Evolutionary conservation across 2,888 invertebrate species (phyloP).

Genomic region (Agonum fuliginosum): DNA sequence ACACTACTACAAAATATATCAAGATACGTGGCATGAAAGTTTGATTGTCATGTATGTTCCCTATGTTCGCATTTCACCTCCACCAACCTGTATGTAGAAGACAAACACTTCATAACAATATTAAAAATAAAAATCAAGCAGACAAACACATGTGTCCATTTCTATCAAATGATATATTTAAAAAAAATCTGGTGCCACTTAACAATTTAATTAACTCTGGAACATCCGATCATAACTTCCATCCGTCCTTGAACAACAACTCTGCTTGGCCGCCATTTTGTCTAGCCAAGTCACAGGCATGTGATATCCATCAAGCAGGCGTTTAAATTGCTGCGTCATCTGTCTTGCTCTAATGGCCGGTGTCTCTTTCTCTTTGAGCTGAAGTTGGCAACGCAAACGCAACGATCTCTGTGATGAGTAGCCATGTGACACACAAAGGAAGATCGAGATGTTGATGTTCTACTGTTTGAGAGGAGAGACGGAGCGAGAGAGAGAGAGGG

Average conservation of each 20-base stretch:
- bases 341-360: not conserved
- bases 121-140: too few relatives aligned
- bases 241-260: not conserved
- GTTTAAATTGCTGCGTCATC: slow-evolving; percentile 10
- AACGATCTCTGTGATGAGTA: not conserved
- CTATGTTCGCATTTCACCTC: too few relatives aligned
- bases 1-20: too few relatives aligned
- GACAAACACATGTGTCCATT: too few relatives aligned
- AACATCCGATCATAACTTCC: too few relatives aligned
- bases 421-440: not conserved
- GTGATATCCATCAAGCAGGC: slow-evolving; percentile 23
- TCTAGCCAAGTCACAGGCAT: slow-evolving; percentile 7
- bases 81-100: too few relatives aligned
- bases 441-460: not conserved
- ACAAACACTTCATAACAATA: too few relatives aligned
- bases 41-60: too few relatives aligned
- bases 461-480: slow-evolving; percentile 2
- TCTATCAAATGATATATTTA: too few relatives aligned
- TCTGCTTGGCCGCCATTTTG: slow-evolving; percentile 22
- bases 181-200: too few relatives aligned
- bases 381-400: slow-evolving; percentile 1
- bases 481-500: not conserved
- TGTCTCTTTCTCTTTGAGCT: not conserved
- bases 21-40: too few relatives aligned
- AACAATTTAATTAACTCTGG: too few relatives aligned